Percentiles rank a stretch among this genome's conserved stretches.
Conservation (phyloP, 2,797 vertebrate genomes). For the Telmatherina bonti region DNA sequence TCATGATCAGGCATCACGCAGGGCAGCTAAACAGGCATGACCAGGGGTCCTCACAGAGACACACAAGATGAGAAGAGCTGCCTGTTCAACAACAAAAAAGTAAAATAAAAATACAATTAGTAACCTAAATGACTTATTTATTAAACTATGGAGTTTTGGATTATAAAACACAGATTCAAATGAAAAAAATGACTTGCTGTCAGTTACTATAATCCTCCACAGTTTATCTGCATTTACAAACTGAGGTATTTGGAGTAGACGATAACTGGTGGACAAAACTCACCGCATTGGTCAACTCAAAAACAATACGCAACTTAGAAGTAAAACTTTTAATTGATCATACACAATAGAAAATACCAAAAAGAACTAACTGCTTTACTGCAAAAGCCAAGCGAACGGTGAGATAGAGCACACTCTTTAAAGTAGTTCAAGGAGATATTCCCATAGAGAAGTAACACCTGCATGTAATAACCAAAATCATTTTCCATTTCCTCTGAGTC, state of each 20-base stretch:
- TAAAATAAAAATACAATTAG: background rate
- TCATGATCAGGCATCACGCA: conserved; percentile 99
- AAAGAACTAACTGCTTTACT: conserved; percentile 11
- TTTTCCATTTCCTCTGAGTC: conserved; percentile 59
- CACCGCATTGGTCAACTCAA: background rate
- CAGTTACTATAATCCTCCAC: background rate
- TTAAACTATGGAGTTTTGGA: background rate
- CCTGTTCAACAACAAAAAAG: conserved; percentile 33
- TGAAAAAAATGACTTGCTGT: background rate
- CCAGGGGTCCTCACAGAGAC: conserved; percentile 87
- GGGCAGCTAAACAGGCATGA: conserved; percentile 76
- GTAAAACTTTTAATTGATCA: conserved; percentile 1
- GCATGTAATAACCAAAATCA: conserved; percentile 52
- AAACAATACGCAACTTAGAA: background rate
- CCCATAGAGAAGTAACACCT: conserved; percentile 62
- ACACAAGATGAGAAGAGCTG: conserved; percentile 20
- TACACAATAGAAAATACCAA: conserved; percentile 10
- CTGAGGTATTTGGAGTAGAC: background rate
- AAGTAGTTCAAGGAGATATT: conserved; percentile 59
- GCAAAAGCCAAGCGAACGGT: conserved; percentile 22
- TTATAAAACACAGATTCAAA: background rate
- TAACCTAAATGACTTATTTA: background rate
- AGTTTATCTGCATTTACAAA: background rate
- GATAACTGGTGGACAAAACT: background rate
- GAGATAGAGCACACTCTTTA: conserved; percentile 25